Evolutionary conservation across 2,888 invertebrate genomes (phyloP).

Genomic region (Sinelater perroti): DNA sequence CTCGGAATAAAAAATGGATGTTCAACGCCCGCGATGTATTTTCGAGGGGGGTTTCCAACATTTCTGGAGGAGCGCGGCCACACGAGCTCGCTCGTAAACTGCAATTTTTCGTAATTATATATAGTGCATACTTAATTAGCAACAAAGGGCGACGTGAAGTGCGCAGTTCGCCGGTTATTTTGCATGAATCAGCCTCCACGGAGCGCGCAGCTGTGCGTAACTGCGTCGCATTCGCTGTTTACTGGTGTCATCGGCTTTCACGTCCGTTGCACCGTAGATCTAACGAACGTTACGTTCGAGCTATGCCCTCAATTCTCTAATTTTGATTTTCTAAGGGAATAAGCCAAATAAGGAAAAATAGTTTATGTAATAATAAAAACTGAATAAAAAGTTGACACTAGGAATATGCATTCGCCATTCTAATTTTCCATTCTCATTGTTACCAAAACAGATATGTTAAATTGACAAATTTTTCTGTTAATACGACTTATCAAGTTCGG

Average conservation of each 20-base stretch:
- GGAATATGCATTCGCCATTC: too few species aligned
- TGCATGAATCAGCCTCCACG: constrained; percentile 41
- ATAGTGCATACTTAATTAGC: constrained; percentile 37
- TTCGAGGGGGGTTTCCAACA: constrained; percentile 17
- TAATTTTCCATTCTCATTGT: too few species aligned
- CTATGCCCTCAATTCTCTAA: too few species aligned
- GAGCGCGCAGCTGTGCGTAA: constrained; percentile 36
- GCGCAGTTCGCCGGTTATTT: constrained; percentile 42
- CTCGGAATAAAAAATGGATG: constrained; percentile 23
- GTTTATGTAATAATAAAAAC: too few species aligned
- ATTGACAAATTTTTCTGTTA: too few species aligned
- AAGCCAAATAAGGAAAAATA: too few species aligned
- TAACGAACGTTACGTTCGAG: too few species aligned
- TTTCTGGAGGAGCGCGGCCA: constrained; percentile 16
- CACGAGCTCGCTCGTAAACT: constrained; percentile 27
- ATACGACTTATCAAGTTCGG: too few species aligned
- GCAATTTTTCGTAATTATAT: constrained; percentile 36
- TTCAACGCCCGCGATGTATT: constrained; percentile 25
- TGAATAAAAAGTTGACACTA: too few species aligned
- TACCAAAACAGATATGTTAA: too few species aligned
- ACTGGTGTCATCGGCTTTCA: constrained; percentile 36
- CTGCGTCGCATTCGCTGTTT: constrained; percentile 40
- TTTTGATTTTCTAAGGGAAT: too few species aligned
- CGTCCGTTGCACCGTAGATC: too few species aligned
- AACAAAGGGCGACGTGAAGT: constrained; percentile 39